phyloP scores from a whole-genome alignment of 2,888 invertebrate species.

The Meghimatium bilineatum region DNA sequence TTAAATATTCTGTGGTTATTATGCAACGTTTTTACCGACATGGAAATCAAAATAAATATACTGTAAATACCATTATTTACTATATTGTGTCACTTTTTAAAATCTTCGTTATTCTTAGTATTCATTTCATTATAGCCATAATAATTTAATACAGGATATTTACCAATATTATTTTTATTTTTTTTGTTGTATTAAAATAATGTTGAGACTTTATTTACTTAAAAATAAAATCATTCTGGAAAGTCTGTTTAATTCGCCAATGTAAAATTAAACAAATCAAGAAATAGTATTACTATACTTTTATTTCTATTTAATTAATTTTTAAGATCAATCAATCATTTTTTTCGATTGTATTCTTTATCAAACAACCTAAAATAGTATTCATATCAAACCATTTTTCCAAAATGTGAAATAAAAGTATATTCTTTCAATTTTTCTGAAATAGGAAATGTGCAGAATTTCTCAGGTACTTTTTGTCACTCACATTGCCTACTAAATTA shows the following conservation, averaged over 20 bases:
- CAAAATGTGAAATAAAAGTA: constrained; percentile 23
- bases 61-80: too few relatives aligned
- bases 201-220: constrained; percentile 26
- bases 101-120: background rate
- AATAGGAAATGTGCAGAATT: constrained; percentile 20
- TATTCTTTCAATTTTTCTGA: background rate
- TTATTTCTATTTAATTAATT: constrained; percentile 9
- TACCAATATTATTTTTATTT: constrained; percentile 21
- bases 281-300: constrained; percentile 16
- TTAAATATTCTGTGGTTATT: too few relatives aligned
- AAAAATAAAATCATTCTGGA: constrained; percentile 9
- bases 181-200: constrained; percentile 7
- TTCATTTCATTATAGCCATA: constrained; percentile 21
- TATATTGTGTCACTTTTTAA: background rate
- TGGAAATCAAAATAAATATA: too few relatives aligned
- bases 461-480: too few relatives aligned
- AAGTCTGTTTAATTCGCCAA: too few relatives aligned
- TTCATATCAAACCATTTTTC: constrained; percentile 28
- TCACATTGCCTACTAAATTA: too few relatives aligned
- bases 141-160: constrained; percentile 4
- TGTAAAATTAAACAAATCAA: constrained; percentile 20
- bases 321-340: background rate
- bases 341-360: constrained; percentile 22
- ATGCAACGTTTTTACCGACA: too few relatives aligned
- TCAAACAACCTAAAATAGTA: constrained; percentile 21